A percentile compares a stretch with the other conserved stretches of the same genome.
Conservation (phyloP, 2,797 vertebrate species). For the Setipinna tenuifilis region DNA sequence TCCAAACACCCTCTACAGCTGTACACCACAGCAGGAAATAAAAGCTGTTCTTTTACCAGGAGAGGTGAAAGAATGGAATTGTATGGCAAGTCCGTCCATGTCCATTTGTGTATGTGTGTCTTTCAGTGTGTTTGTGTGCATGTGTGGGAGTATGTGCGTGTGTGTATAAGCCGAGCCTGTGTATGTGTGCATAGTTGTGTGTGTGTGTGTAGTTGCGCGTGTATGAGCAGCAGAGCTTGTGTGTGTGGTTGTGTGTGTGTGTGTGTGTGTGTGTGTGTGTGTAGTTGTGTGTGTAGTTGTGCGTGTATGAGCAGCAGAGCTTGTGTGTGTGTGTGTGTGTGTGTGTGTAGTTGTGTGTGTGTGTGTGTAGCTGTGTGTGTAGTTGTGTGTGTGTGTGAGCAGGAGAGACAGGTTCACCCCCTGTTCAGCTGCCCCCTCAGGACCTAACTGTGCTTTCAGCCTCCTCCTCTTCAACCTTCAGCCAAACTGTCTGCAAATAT, state of each 20-base stretch:
- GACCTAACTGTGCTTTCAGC: slow-evolving; percentile 1
- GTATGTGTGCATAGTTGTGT: too few species aligned
- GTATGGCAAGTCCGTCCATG: neutral
- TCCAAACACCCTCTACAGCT: neutral
- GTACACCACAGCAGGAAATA: neutral
- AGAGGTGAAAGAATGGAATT: neutral
- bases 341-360: too few species aligned
- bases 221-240: too few species aligned
- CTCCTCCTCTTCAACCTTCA: slow-evolving; percentile 5
- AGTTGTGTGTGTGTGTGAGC: neutral
- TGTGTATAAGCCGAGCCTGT: too few species aligned
- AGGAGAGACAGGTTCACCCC: neutral
- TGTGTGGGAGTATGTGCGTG: too few species aligned
- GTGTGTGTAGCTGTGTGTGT: too few species aligned
- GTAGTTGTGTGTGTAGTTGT: too few species aligned
- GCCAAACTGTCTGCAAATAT: neutral
- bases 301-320: too few species aligned
- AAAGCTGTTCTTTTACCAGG: neutral
- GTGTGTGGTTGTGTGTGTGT: too few species aligned
- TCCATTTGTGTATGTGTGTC: neutral
- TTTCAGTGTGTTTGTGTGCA: neutral
- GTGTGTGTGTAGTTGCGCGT: too few species aligned
- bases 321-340: too few species aligned
- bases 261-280: too few species aligned
- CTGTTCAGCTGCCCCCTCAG: neutral